phyloP scores from a whole-genome alignment of 2,888 invertebrate species.

The Ophion obscuratus region DNA sequence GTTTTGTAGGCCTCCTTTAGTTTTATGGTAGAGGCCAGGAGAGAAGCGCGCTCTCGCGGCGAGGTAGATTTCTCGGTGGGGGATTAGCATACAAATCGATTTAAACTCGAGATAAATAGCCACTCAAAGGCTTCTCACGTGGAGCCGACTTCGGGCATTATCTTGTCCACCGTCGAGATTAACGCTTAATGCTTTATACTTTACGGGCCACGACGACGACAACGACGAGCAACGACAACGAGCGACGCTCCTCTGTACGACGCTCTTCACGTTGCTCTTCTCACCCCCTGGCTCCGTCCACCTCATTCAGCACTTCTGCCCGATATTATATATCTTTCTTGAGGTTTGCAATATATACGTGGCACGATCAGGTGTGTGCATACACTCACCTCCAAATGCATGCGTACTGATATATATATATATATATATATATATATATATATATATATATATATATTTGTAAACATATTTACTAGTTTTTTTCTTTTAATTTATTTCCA shows the following conservation, averaged over 20 bases:
- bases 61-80: slow-evolving; percentile 81
- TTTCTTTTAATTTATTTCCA: no score
- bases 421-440: neutral
- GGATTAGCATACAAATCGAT: slow-evolving; percentile 84
- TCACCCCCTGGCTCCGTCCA: slow-evolving; percentile 31
- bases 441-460: neutral
- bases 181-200: slow-evolving; percentile 83
- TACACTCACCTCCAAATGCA: neutral
- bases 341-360: slow-evolving; percentile 4
- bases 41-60: slow-evolving; percentile 61
- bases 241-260: slow-evolving; percentile 65
- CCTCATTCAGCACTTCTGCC: slow-evolving; percentile 59
- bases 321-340: slow-evolving; percentile 50
- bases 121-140: slow-evolving; percentile 82
- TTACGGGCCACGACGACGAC: slow-evolving; percentile 75
- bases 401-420: neutral
- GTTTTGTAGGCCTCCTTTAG: slow-evolving; percentile 82
- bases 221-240: slow-evolving; percentile 62
- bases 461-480: no score
- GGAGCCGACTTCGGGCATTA: slow-evolving; percentile 82
- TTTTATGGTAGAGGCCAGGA: slow-evolving; percentile 78
- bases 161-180: slow-evolving; percentile 83
- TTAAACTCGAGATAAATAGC: slow-evolving; percentile 84
- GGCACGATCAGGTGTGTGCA: neutral
- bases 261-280: slow-evolving; percentile 57